Percentiles rank a stretch among this genome's conserved stretches.
Evolutionary conservation across 2,797 vertebrate genomes (phyloP).

Genomic region (Mus minutoides): DNA sequence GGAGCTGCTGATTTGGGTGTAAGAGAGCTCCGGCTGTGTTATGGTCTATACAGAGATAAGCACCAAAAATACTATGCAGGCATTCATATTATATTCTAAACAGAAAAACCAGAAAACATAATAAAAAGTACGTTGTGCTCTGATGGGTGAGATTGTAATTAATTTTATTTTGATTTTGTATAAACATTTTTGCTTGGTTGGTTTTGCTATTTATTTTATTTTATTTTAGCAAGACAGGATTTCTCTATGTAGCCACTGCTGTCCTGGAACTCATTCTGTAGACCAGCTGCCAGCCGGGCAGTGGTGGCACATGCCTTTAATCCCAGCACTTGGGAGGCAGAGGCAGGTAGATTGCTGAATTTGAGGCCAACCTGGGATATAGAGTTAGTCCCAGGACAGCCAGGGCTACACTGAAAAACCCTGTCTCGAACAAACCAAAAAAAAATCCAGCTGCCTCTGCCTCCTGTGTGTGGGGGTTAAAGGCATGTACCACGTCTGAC

Average conservation of each 20-base stretch:
- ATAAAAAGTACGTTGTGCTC: neutral
- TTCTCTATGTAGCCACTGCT: neutral
- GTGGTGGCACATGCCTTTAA: too few relatives aligned
- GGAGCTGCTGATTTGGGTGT: rapidly evolving
- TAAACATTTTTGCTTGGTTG: neutral
- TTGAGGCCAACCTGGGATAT: too few relatives aligned
- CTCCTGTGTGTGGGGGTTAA: neutral
- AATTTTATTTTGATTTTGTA: neutral
- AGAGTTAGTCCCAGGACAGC: too few relatives aligned
- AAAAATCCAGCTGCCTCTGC: neutral
- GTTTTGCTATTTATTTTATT: neutral
- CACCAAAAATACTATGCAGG: neutral
- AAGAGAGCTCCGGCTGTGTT: neutral
- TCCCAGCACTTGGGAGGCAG: too few relatives aligned
- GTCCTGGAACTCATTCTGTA: neutral
- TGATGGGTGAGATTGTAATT: neutral
- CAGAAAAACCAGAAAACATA: neutral
- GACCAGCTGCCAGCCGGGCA: too few relatives aligned
- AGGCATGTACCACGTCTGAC: neutral
- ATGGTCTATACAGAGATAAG: too few relatives aligned
- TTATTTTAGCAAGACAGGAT: neutral
- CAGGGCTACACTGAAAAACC: too few relatives aligned
- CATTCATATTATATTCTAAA: neutral
- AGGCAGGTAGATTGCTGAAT: too few relatives aligned
- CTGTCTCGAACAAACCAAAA: too few relatives aligned